Evolutionary conservation across 2,113 vertebrate genomes (phyloP).

Genomic region (Perca schrenkii): DNA sequence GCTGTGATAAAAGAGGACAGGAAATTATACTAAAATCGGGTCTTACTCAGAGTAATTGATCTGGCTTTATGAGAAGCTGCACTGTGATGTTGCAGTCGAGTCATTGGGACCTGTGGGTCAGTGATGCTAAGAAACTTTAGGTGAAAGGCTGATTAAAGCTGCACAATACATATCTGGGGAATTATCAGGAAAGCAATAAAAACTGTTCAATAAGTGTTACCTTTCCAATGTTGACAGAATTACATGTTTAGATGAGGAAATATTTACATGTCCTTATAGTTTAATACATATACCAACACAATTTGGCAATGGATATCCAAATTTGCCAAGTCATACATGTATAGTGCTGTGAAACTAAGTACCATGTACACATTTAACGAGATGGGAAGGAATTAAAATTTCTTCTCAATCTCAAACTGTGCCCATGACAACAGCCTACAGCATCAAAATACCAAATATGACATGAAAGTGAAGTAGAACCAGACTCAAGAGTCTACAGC

Average conservation of each 20-base stretch:
- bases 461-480: neutral
- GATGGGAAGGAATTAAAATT: neutral
- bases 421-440: neutral
- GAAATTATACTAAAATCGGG: conserved; percentile 61
- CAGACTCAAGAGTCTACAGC: too few species aligned
- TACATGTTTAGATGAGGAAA: too few species aligned
- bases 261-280: neutral
- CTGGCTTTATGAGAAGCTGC: conserved; percentile 43
- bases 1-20: conserved; percentile 56
- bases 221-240: too few species aligned
- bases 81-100: conserved; percentile 14
- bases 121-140: neutral
- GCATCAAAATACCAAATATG: neutral
- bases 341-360: neutral
- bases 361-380: neutral
- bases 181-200: conserved; percentile 25
- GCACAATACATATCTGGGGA: neutral
- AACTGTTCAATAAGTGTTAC: neutral
- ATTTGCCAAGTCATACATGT: neutral
- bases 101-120: neutral
- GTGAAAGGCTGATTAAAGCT: conserved; percentile 12
- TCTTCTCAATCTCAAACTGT: neutral
- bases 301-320: too few species aligned
- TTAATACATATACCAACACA: neutral
- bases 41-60: conserved; percentile 62